Conservation (phyloP, 2,888 invertebrate genomes). For the Aproaerema taeniolella region DNA sequence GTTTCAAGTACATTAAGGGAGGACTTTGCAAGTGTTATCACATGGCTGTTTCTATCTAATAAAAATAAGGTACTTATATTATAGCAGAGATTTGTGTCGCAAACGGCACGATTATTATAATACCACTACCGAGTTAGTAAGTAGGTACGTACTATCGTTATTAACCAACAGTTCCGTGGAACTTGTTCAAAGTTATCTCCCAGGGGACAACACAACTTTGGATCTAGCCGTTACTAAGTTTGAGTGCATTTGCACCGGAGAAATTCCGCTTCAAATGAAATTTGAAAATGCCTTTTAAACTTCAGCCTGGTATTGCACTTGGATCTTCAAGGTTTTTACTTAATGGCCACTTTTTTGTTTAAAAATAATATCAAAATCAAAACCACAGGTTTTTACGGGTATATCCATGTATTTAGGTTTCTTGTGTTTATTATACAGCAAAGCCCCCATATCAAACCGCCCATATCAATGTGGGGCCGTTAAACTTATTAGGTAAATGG, state of each 20-base stretch:
- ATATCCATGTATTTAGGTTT: too few relatives aligned
- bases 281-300: constrained; percentile 13
- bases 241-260: constrained; percentile 26
- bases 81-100: too few relatives aligned
- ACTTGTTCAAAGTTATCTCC: constrained; percentile 30
- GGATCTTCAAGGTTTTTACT: neutral
- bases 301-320: neutral
- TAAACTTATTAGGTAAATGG: too few relatives aligned
- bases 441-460: too few relatives aligned
- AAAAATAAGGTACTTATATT: constrained; percentile 17
- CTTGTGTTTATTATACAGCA: too few relatives aligned
- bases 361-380: too few relatives aligned
- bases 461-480: too few relatives aligned
- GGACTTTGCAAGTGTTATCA: too few relatives aligned
- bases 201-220: constrained; percentile 30
- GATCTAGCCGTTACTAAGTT: constrained; percentile 21
- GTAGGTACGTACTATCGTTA: constrained; percentile 21
- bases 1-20: too few relatives aligned
- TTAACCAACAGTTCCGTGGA: constrained; percentile 23
- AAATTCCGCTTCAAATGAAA: constrained; percentile 25
- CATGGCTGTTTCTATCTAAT: neutral
- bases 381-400: too few relatives aligned
- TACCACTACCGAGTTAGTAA: constrained; percentile 17
- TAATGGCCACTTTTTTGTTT: too few relatives aligned
- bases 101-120: too few relatives aligned